phyloP scores from a whole-genome alignment of 2,888 invertebrate species.

The Drosophila neutralis region DNA sequence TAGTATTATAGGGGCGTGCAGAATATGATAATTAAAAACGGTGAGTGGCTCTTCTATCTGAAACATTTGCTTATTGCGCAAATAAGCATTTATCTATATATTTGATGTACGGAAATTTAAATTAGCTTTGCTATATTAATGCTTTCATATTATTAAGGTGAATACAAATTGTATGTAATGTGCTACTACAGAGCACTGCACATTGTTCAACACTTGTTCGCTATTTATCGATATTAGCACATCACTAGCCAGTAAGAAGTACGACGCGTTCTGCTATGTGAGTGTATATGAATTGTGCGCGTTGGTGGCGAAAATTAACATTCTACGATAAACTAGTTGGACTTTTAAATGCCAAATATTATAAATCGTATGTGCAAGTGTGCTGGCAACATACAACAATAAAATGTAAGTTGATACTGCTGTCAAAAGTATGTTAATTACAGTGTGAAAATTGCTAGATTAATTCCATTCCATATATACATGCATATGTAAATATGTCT shows the following conservation, averaged over 20 bases:
- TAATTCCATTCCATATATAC: conserved; percentile 32
- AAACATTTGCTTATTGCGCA: neutral
- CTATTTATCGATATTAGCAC: conserved; percentile 20
- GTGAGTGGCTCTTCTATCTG: neutral
- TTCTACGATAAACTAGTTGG: conserved; percentile 44
- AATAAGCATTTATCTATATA: neutral
- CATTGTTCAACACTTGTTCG: conserved; percentile 19
- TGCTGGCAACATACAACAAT: conserved; percentile 38
- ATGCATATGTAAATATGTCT: conserved; percentile 10
- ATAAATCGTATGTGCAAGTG: conserved; percentile 35
- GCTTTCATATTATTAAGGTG: neutral
- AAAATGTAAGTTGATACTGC: conserved; percentile 59
- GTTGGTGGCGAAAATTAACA: conserved; percentile 59
- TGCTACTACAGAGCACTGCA: neutral
- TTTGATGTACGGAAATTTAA: neutral
- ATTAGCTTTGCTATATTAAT: neutral
- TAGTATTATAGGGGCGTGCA: neutral
- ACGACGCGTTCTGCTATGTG: conserved; percentile 49
- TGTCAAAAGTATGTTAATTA: conserved; percentile 5
- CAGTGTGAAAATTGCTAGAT: conserved; percentile 40
- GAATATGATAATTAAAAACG: neutral
- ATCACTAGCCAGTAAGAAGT: conserved; percentile 41
- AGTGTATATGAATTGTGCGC: conserved; percentile 49
- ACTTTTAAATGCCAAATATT: conserved; percentile 37
- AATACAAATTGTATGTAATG: neutral